Evolutionary conservation across 2,113 vertebrate species (phyloP), one percentile per base, ranked within the genome.

Genomic region (Motacilla tschutschensis): DNA sequence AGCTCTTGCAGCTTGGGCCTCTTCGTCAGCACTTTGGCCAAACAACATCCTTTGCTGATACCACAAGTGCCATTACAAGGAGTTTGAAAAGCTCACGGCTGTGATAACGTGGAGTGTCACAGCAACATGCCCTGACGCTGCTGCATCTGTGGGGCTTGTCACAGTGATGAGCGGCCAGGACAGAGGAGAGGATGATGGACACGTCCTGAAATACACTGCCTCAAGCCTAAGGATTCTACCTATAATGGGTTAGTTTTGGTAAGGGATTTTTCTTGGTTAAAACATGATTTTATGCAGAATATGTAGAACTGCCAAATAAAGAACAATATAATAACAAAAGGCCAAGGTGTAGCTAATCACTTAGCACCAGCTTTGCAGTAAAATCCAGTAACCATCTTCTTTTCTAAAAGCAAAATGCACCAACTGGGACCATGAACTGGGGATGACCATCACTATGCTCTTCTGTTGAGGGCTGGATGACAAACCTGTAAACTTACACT

Each of bases 121-220:
- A 58, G 46, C 4, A n/a, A 57, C 4, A 1, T 0, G 26, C 9
- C 63, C 29, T 28, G 35, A 66, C 1, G 47, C 51, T 36, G 50
- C 43, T 57, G 48, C 15, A 1, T 9, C 57, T 4, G 0, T 0
- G 1, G 26, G 43, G 43, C 55, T 63, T 4, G 2, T 13, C 36
- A 29, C 3, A 2, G 46, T 0, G 0, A 26, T 0, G 17, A 83
- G 48, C 48, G 59, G 11, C 10, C 0, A 0, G 48, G 35, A 66
- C 0, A 2, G 40, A 46, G 16, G 19, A 4, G 21, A 66, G 38
- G 10, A 13, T 40, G 41, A 80, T 0, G 7, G 60, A 65, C 4
- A 2, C 38, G 10, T n/a, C 64, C 73, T 6, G 16, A 54, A 44
- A 74, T 21, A 24, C 43, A n/a, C 22, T 6, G 2, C n/a, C n/a